A percentile compares a stretch with the other conserved stretches of the same genome.
phyloP scores from a whole-genome alignment of 2,888 invertebrate species.

The Conomelus anceps region DNA sequence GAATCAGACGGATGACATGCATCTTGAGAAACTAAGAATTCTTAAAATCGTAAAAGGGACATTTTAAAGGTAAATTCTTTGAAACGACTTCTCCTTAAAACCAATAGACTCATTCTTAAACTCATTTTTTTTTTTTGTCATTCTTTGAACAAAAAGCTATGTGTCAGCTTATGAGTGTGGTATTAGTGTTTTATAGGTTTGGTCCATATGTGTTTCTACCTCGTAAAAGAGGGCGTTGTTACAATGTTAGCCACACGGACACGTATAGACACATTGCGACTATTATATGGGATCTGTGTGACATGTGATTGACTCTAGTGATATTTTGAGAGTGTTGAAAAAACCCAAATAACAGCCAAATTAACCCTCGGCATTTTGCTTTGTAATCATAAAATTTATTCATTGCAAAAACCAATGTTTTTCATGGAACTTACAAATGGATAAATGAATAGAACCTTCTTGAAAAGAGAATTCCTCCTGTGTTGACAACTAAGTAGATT shows the following conservation, averaged over 20 bases:
- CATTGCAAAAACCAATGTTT: too few relatives aligned
- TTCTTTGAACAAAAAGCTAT: neutral
- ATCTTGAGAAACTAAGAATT: neutral
- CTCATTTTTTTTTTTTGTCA: neutral
- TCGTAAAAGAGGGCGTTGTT: neutral
- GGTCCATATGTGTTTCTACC: neutral
- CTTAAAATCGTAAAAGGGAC: neutral
- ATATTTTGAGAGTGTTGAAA: too few relatives aligned
- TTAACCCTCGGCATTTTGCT: too few relatives aligned
- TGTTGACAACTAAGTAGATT: too few relatives aligned
- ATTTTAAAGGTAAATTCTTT: neutral
- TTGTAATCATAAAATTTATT: too few relatives aligned
- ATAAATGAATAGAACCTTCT: too few relatives aligned
- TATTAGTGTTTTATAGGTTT: neutral
- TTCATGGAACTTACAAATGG: too few relatives aligned
- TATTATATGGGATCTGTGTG: too few relatives aligned
- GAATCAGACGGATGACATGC: neutral
- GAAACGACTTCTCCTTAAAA: neutral
- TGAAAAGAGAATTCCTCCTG: too few relatives aligned
- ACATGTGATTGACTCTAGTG: neutral
- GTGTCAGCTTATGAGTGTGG: neutral
- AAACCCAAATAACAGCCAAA: too few relatives aligned
- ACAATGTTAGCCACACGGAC: neutral
- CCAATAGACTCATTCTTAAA: neutral
- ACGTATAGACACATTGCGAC: too few relatives aligned